phyloP scores from a whole-genome alignment of 2,888 invertebrate species.

The Aleiodes testaceus region DNA sequence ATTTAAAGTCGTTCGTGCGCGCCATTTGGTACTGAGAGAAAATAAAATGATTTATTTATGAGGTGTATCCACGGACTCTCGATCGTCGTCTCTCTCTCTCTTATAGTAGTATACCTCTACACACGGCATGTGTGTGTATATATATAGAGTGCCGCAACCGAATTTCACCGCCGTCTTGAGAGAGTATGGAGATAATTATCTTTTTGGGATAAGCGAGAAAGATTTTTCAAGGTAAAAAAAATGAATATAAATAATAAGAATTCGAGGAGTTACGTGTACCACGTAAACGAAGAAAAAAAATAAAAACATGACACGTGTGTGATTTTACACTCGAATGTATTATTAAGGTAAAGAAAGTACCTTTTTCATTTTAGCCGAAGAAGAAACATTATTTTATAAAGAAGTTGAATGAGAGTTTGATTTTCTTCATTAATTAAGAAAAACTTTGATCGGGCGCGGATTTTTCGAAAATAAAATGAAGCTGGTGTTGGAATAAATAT shows the following conservation, averaged over 20 bases:
- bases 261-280: conserved; percentile 5
- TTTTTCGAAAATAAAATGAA: not conserved
- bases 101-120: not conserved
- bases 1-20: conserved; percentile 42
- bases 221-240: conserved; percentile 35
- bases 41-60: conserved; percentile 50
- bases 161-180: conserved; percentile 45
- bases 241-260: conserved; percentile 16
- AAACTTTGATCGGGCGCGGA: not conserved
- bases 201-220: conserved; percentile 28
- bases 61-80: conserved; percentile 42
- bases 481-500: conserved; percentile 62
- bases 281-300: conserved; percentile 40
- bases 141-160: conserved; percentile 42
- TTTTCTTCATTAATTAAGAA: not conserved
- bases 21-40: conserved; percentile 40
- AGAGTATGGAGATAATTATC: conserved; percentile 39
- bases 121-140: not conserved
- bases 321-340: not conserved
- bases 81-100: conserved; percentile 24
- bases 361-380: not conserved
- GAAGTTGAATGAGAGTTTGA: no score
- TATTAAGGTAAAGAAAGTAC: not conserved
- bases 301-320: not conserved
- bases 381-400: no score